Conservation (phyloP, 2,797 vertebrate genomes). For the Silurus aristotelis region DNA sequence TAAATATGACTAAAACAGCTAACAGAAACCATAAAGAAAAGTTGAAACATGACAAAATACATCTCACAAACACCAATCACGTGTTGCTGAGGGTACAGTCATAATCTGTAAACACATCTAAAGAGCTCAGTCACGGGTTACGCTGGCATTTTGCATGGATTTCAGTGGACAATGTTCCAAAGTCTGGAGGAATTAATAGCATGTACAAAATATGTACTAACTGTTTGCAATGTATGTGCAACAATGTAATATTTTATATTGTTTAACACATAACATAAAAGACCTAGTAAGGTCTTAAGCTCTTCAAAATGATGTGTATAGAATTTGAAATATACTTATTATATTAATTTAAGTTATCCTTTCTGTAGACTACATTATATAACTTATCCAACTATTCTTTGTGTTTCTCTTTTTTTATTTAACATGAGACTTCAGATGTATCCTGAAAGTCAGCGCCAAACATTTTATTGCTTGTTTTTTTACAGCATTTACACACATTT, state of each 20-base stretch:
- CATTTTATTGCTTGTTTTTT: slow-evolving; percentile 15
- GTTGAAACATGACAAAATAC: slow-evolving; percentile 9
- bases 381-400: no score
- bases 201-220: not conserved
- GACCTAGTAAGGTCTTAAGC: not conserved
- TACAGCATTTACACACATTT: slow-evolving; percentile 32
- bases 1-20: not conserved
- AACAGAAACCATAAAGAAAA: slow-evolving; percentile 14
- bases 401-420: not conserved
- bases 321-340: not conserved
- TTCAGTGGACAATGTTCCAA: not conserved
- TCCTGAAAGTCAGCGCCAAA: slow-evolving; percentile 7
- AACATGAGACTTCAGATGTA: not conserved
- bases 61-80: slow-evolving; percentile 41
- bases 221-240: not conserved
- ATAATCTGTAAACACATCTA: slow-evolving; percentile 5
- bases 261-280: not conserved
- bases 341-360: not conserved
- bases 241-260: not conserved
- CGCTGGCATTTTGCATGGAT: not conserved
- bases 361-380: no score
- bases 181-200: not conserved
- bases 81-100: slow-evolving; percentile 25
- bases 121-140: not conserved
- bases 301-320: no score